A percentile compares a stretch with the other conserved stretches of the same genome.
phyloP scores from a whole-genome alignment of 2,888 invertebrate genomes.

The Linyphia triangularis region DNA sequence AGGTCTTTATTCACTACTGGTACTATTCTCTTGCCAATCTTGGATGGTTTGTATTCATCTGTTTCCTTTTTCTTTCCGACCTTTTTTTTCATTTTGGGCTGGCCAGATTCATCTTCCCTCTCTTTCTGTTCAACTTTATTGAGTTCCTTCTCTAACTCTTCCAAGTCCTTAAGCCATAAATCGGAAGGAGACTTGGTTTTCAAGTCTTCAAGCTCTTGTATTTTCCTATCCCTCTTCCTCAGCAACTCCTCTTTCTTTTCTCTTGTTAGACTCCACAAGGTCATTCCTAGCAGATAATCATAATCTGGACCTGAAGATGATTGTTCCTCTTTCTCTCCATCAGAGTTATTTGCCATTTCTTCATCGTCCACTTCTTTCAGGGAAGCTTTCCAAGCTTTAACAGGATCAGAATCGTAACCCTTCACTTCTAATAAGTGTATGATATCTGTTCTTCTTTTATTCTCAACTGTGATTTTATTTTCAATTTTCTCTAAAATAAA shows the following conservation, averaged over 20 bases:
- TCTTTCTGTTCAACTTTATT: constrained; percentile 69
- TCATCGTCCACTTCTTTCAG: constrained; percentile 78
- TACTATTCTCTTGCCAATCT: constrained; percentile 79
- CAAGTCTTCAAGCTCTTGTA: constrained; percentile 56
- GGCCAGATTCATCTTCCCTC: constrained; percentile 57
- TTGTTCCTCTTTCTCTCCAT: constrained; percentile 80
- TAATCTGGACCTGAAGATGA: constrained; percentile 83
- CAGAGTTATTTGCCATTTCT: constrained; percentile 82
- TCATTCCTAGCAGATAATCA: constrained; percentile 97
- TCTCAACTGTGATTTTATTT: constrained; percentile 85
- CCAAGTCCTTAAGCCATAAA: constrained; percentile 94
- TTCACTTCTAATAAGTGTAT: constrained; percentile 90
- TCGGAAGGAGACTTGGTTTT: constrained; percentile 85
- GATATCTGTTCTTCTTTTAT: constrained; percentile 86
- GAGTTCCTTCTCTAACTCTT: constrained; percentile 82
- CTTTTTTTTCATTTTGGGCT: constrained; percentile 46
- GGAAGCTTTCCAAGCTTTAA: constrained; percentile 84
- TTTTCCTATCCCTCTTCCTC: constrained; percentile 86
- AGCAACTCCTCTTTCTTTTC: constrained; percentile 95
- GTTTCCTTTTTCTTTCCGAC: constrained; percentile 81
- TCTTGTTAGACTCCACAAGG: constrained; percentile 95
- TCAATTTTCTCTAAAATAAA: constrained; percentile 98
- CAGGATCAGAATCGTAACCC: constrained; percentile 85
- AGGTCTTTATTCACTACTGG: constrained; percentile 79
- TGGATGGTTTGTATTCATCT: constrained; percentile 82